These are phyloP conservation scores for Anoplopoma fimbria DNA, from an alignment of 2,113 vertebrate genomes.

Conservation along the genomic window DNA sequence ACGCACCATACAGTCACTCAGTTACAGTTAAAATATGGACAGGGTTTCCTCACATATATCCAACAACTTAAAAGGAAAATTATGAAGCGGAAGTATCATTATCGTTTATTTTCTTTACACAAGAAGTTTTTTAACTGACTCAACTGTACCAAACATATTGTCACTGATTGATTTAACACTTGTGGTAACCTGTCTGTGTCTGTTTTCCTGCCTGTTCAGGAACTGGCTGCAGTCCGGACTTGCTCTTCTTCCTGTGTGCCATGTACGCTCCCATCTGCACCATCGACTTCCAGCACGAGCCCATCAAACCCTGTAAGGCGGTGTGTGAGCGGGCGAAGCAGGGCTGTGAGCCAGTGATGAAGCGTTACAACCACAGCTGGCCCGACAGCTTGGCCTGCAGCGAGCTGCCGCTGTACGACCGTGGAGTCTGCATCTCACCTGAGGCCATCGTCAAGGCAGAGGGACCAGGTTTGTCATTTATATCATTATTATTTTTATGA, in stretches of 20 bases:
- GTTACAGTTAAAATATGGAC: not conserved
- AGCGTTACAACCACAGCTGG: conserved; percentile 95
- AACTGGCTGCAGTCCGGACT: conserved; percentile 92
- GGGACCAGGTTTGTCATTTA: conserved; percentile 84
- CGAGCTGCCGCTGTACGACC: conserved; percentile 95
- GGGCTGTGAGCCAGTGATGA: conserved; percentile 95
- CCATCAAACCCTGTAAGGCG: conserved; percentile 97
- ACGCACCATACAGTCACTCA: conserved; percentile 8
- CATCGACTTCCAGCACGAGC: conserved; percentile 97
- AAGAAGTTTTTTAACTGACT: not conserved
- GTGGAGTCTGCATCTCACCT: conserved; percentile 97
- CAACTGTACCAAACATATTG: not conserved
- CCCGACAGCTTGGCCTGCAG: conserved; percentile 95
- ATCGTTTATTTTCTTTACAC: not conserved
- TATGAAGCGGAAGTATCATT: not conserved
- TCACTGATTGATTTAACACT: not conserved
- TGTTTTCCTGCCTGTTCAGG: conserved; percentile 53
- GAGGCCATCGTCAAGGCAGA: conserved; percentile 96
- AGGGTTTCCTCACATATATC: not conserved
- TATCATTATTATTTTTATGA: not conserved
- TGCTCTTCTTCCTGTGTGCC: conserved; percentile 97
- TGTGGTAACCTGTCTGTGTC: not conserved
- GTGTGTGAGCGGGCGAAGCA: conserved; percentile 93
- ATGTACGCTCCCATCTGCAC: conserved; percentile 99
- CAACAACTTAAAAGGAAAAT: not conserved